These are phyloP conservation scores for Apis florea DNA, from an alignment of 1,140 invertebrate genomes.

Conservation along the genomic window DNA sequence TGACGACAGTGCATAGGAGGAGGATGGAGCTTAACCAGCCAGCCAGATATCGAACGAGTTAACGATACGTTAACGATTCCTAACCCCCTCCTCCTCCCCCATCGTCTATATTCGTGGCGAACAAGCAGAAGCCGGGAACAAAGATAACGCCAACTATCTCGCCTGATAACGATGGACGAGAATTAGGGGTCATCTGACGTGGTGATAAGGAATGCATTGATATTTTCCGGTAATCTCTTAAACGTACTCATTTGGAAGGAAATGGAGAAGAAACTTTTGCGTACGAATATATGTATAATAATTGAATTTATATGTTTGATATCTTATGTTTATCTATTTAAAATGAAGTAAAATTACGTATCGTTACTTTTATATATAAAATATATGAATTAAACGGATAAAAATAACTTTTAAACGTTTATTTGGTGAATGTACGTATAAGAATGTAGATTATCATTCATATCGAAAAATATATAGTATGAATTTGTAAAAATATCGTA, in stretches of 20 bases:
- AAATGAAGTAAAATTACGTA: not conserved
- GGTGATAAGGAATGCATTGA: slow-evolving; percentile 41
- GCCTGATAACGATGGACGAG: slow-evolving; percentile 62
- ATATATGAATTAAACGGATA: too few relatives aligned
- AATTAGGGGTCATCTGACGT: slow-evolving; percentile 48
- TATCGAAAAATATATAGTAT: not conserved
- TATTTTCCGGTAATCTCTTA: slow-evolving; percentile 15
- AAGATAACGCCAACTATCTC: slow-evolving; percentile 62
- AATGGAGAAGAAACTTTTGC: not conserved
- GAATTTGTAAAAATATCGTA: not conserved
- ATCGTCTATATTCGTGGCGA: slow-evolving; percentile 44
- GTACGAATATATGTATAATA: not conserved
- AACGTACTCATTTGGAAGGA: not conserved
- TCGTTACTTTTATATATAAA: too few relatives aligned
- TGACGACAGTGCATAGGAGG: slow-evolving; percentile 63
- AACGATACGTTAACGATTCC: slow-evolving; percentile 75
- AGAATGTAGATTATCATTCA: too few relatives aligned
- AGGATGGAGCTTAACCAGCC: slow-evolving; percentile 63
- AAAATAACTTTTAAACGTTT: too few relatives aligned
- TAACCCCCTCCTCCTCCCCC: slow-evolving; percentile 21
- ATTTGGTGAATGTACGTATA: too few relatives aligned
- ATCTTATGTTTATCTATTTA: too few relatives aligned
- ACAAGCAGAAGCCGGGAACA: slow-evolving; percentile 49
- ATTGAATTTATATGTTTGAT: not conserved
- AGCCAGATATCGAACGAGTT: slow-evolving; percentile 72